These are phyloP conservation scores for Drosophila littoralis DNA, from an alignment of 1,140 invertebrate genomes.

Conservation along the genomic window DNA sequence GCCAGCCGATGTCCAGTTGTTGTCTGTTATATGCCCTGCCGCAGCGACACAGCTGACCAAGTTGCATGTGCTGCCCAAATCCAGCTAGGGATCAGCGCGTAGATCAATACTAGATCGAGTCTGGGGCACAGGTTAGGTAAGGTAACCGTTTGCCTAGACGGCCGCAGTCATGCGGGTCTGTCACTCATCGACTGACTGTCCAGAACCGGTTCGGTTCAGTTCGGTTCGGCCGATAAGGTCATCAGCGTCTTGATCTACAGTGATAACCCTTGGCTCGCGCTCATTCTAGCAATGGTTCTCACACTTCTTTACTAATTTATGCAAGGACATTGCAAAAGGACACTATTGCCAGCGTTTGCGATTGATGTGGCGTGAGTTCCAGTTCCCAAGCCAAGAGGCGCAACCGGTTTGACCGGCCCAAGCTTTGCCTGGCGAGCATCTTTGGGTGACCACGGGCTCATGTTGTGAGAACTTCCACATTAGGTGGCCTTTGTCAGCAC, in stretches of 20 bases:
- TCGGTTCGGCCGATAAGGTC: conserved; percentile 66
- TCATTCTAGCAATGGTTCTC: conserved; percentile 44
- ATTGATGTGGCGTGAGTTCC: conserved; percentile 66
- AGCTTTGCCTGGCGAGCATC: conserved; percentile 53
- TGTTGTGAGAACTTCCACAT: conserved; percentile 73
- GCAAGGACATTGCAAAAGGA: conserved; percentile 84
- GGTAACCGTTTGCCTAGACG: conserved; percentile 9
- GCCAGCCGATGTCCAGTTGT: conserved; percentile 62
- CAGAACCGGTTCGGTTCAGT: conserved; percentile 76
- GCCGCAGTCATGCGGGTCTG: conserved; percentile 58
- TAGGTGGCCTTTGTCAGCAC: conserved; percentile 73
- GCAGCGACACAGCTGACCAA: conserved; percentile 49
- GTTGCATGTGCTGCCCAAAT: conserved; percentile 10
- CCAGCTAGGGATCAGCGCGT: conserved; percentile 15
- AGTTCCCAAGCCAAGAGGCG: conserved; percentile 37
- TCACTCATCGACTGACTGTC: conserved; percentile 64
- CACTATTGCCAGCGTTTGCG: conserved; percentile 60
- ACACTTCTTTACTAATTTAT: conserved; percentile 76
- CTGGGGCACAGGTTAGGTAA: conserved; percentile 55
- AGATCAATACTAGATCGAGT: conserved; percentile 46
- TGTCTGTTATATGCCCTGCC: conserved; percentile 9
- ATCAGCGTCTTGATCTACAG: conserved; percentile 41
- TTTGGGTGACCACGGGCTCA: conserved; percentile 64
- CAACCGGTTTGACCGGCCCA: conserved; percentile 84
- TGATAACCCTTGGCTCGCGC: conserved; percentile 55